Percentiles rank a stretch among this genome's conserved stretches.
phyloP scores from a whole-genome alignment of 1,140 invertebrate species.

The Drosophila parvula region DNA sequence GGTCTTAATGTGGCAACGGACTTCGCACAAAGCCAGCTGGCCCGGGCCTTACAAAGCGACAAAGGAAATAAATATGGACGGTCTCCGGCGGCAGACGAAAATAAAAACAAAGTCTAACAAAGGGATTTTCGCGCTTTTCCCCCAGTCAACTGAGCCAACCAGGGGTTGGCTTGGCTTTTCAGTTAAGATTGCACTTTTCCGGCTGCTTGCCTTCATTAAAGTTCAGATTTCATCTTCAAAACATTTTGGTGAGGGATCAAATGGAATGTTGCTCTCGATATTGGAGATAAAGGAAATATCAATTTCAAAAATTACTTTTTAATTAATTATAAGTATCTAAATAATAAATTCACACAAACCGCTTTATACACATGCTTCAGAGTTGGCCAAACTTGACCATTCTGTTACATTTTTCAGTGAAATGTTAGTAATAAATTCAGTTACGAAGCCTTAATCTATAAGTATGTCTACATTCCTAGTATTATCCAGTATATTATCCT shows the following conservation, averaged over 20 bases:
- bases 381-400: no score
- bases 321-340: no score
- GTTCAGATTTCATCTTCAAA: not conserved
- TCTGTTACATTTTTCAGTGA: no score
- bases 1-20: conserved; percentile 51
- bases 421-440: no score
- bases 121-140: conserved; percentile 74
- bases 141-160: conserved; percentile 23
- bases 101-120: conserved; percentile 80
- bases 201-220: conserved; percentile 73
- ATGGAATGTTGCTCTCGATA: not conserved
- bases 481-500: no score
- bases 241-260: not conserved
- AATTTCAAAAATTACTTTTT: conserved; percentile 17
- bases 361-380: no score
- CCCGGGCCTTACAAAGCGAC: conserved; percentile 43
- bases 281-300: not conserved
- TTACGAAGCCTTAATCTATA: no score
- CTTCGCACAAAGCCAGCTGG: conserved; percentile 46
- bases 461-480: no score
- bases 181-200: conserved; percentile 74
- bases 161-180: conserved; percentile 39
- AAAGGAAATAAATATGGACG: conserved; percentile 70
- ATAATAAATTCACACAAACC: no score
- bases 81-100: conserved; percentile 69